phyloP scores from a whole-genome alignment of 1,140 invertebrate species.

The Bacillus rossius region DNA sequence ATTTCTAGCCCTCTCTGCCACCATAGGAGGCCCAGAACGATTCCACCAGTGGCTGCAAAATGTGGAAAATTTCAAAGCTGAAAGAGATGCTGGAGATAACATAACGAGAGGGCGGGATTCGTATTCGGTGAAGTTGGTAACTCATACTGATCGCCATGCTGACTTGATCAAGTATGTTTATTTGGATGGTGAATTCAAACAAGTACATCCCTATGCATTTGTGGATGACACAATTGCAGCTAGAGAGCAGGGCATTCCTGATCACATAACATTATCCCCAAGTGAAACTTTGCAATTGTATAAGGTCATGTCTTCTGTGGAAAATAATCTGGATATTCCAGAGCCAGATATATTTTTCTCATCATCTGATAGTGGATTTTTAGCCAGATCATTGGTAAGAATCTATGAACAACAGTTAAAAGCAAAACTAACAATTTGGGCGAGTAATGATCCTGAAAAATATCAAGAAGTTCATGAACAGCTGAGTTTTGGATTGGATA shows the following conservation, averaged over 20 bases:
- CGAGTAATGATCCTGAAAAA: not conserved
- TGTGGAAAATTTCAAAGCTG: constrained; percentile 19
- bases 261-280: constrained; percentile 17
- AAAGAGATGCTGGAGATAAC: constrained; percentile 7
- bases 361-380: constrained; percentile 11
- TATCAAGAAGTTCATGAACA: not conserved
- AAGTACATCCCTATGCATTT: constrained; percentile 18
- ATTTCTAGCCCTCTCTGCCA: constrained; percentile 26
- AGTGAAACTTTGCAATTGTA: constrained; percentile 20
- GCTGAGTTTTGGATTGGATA: not conserved
- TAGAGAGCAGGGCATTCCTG: constrained; percentile 15
- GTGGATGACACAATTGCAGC: constrained; percentile 6
- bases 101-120: not conserved
- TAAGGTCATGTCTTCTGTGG: constrained; percentile 12
- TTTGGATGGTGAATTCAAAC: constrained; percentile 10
- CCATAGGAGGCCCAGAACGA: constrained; percentile 18
- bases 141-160: constrained; percentile 19
- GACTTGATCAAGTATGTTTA: constrained; percentile 23
- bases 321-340: not conserved
- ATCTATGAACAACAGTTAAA: constrained; percentile 14
- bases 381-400: constrained; percentile 13
- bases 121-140: constrained; percentile 19
- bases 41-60: constrained; percentile 21
- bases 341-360: constrained; percentile 11
- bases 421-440: not conserved